Base-by-base conservation (phyloP, 1,140 invertebrate genomes). In the Nebria ingens region DNA sequence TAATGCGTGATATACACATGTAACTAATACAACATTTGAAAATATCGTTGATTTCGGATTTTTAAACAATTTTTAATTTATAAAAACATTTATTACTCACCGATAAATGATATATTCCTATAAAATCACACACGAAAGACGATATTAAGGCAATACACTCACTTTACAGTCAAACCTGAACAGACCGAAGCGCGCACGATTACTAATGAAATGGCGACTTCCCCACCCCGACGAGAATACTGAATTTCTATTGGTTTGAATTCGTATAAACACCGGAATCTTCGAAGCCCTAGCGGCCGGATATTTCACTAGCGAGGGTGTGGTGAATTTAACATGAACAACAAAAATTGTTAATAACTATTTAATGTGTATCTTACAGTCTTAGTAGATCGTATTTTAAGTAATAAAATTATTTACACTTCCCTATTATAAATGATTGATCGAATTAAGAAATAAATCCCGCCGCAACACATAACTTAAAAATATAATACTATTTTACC, bases 101-200 rank as follows among this genome's bases (percentile, higher is more conserved):
- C 54, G 23, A 51, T 25, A 19, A 21, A 29, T 42, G 21, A 50
- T 51, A 51, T 50, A 56, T 56, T 56, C 54, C 54, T 56, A 51
- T 50, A 56, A 56, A 56, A 56, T 22, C 49, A 51, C 54, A 56
- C 54, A 56, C 54, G 23, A 56, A 56, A 45, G 40, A 56, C 54
- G 54, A 29, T 51, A 23, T 21, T 29, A 56, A 21, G 38, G 42
- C 21, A 51, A 56, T 23, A 17, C 54, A 45, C 54, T 21, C 54
- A 56, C 45, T 56, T 51, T 56, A 50, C 54, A 29, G 54, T 56
- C 49, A 42, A 56, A 56, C 54, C 49, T 56, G 23, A 51, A 56
- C 49, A 50, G 54, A 56, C 42, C 51, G 54, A 56, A 56, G 45
- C 54, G 54, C 54, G 54, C 54, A 56, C 49, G 49, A 56, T 56